Evolutionary conservation across 23 tunicate genomes (phyloP).

Genomic region (Trididemnum miniatum): DNA sequence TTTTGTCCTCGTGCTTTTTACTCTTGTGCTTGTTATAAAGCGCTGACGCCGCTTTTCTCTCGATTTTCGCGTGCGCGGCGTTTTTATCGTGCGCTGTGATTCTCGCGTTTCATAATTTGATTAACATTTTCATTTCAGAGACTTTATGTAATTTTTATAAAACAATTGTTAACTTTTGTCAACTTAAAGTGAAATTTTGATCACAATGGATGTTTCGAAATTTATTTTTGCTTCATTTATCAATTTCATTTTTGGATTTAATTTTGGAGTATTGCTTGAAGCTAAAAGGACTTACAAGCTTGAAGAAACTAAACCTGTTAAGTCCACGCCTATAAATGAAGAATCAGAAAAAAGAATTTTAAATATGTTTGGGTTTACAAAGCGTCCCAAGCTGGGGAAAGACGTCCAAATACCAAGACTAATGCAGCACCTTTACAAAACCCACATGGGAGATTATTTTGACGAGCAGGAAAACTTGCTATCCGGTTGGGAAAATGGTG

Average conservation of each 20-base stretch:
- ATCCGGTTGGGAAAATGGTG: constrained; percentile 72
- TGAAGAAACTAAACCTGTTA: background rate
- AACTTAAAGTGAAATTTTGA: too few relatives aligned
- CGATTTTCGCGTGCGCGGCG: too few relatives aligned
- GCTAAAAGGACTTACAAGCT: background rate
- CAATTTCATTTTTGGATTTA: background rate
- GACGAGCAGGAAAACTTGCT: constrained; percentile 42
- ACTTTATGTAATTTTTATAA: too few relatives aligned
- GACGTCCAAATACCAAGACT: constrained; percentile 59
- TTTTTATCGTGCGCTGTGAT: too few relatives aligned
- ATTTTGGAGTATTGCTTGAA: background rate
- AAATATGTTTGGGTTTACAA: constrained; percentile 78
- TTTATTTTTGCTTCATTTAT: too few relatives aligned
- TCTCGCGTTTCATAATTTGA: too few relatives aligned
- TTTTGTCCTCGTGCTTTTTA: too few relatives aligned
- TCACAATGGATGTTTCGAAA: background rate
- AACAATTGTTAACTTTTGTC: too few relatives aligned
- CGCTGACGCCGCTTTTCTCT: too few relatives aligned
- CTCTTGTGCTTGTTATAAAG: too few relatives aligned
- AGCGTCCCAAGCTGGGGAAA: constrained; percentile 57
- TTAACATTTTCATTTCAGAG: too few relatives aligned
- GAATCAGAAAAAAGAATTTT: constrained; percentile 64
- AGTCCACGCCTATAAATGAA: background rate
- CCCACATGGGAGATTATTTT: constrained; percentile 81
- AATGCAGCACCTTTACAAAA: constrained; percentile 93